A percentile compares a stretch with the other conserved stretches of the same genome.
Evolutionary conservation across 2,888 invertebrate species (phyloP).

Genomic region (Tenthredo mesomela): DNA sequence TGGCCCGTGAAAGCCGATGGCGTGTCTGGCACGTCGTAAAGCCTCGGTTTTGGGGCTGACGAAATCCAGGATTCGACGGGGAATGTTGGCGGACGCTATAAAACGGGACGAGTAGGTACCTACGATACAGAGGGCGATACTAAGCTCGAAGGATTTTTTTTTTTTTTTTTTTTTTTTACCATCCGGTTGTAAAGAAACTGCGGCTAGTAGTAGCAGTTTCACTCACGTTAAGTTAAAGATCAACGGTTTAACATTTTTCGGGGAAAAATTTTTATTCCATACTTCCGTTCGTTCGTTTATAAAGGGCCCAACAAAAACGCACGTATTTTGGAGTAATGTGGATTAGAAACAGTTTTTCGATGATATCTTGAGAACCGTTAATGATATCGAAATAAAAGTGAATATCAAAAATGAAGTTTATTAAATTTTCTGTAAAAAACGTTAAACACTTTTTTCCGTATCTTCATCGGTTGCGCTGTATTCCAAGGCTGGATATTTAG

Average conservation of each 20-base stretch:
- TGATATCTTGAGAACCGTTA: not conserved
- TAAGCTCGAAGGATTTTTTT: not conserved
- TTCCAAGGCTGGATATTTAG: not conserved
- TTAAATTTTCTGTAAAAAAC: not conserved
- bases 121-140: not conserved
- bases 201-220: not conserved
- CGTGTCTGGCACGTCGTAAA: conserved; percentile 51
- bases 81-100: conserved; percentile 8
- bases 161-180: not conserved
- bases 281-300: not conserved
- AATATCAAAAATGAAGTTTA: not conserved
- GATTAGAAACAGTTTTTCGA: not conserved
- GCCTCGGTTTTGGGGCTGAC: conserved; percentile 14
- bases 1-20: conserved; percentile 20
- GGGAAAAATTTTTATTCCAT: not conserved
- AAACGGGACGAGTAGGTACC: conserved; percentile 1
- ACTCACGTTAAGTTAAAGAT: not conserved
- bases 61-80: conserved; percentile 7
- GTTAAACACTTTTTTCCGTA: not conserved
- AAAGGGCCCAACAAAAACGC: too few species aligned
- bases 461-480: not conserved
- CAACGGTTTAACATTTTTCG: not conserved
- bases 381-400: not conserved
- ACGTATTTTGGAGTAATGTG: too few species aligned
- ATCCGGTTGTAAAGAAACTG: not conserved